phyloP scores from a whole-genome alignment of 1,140 invertebrate genomes.

The Drosophila baimaii region DNA sequence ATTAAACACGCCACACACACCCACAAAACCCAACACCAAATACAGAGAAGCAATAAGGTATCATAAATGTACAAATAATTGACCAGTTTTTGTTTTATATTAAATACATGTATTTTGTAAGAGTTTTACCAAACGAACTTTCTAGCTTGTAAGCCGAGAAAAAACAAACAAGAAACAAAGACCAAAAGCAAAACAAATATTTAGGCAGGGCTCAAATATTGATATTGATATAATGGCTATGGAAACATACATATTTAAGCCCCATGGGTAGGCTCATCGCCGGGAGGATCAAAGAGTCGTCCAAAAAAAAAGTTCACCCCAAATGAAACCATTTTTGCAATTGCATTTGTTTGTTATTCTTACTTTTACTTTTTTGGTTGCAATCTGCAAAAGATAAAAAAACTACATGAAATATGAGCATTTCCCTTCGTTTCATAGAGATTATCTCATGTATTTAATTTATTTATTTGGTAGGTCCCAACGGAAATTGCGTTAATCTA shows the following conservation, averaged over 20 bases:
- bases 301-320: slow-evolving; percentile 44
- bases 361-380: slow-evolving; percentile 27
- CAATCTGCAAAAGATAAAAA: slow-evolving; percentile 23
- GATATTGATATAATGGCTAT: slow-evolving; percentile 17
- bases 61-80: slow-evolving; percentile 62
- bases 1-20: slow-evolving; percentile 32
- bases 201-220: slow-evolving; percentile 34
- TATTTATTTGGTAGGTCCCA: slow-evolving; percentile 51
- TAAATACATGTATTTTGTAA: slow-evolving; percentile 38
- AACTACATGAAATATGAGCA: slow-evolving; percentile 25
- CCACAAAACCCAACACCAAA: slow-evolving; percentile 15
- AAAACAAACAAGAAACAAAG: slow-evolving; percentile 1
- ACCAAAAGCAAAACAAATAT: slow-evolving; percentile 29
- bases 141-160: slow-evolving; percentile 56
- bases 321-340: slow-evolving; percentile 51
- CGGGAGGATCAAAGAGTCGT: slow-evolving; percentile 34
- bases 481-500: slow-evolving; percentile 59
- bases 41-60: slow-evolving; percentile 57
- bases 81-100: slow-evolving; percentile 53
- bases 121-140: slow-evolving; percentile 37
- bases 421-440: slow-evolving; percentile 41
- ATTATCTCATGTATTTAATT: slow-evolving; percentile 27
- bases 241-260: slow-evolving; percentile 13
- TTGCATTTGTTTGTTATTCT: slow-evolving; percentile 38
- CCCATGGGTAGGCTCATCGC: slow-evolving; percentile 44